Conservation (phyloP, 2,113 vertebrate genomes). For the Craseonycteris thonglongyai region DNA sequence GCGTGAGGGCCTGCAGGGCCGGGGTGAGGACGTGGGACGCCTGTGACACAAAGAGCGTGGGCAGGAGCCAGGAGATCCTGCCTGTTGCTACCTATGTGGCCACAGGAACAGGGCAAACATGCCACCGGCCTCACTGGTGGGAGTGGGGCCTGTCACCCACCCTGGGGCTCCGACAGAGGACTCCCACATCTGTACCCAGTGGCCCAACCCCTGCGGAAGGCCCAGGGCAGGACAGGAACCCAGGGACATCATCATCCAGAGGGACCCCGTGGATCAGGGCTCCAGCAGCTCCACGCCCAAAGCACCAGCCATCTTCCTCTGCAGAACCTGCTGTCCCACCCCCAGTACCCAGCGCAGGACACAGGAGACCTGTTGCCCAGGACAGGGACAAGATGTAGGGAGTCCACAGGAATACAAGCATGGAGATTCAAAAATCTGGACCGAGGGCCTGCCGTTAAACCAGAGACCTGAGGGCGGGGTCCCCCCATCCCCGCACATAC, state of each 20-base stretch:
- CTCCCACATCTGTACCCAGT: fast-evolving
- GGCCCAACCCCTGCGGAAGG: fast-evolving
- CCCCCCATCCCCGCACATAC: not conserved
- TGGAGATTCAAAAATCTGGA: not conserved
- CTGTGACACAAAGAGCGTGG: fast-evolving
- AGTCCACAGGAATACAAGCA: not conserved
- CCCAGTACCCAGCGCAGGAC: not conserved
- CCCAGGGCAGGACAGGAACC: not conserved
- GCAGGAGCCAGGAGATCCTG: fast-evolving
- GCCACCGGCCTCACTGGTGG: not conserved
- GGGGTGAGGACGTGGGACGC: fast-evolving
- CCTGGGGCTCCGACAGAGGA: not conserved
- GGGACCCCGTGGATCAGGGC: no score
- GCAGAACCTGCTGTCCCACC: not conserved
- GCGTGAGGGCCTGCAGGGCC: no score
- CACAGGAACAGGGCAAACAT: not conserved
- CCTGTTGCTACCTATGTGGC: fast-evolving
- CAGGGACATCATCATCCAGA: not conserved
- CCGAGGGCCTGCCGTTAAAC: fast-evolving
- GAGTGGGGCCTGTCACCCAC: not conserved
- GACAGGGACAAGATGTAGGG: not conserved
- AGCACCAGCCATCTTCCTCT: fast-evolving
- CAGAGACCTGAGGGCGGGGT: fast-evolving
- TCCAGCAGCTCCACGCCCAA: not conserved
- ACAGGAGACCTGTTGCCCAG: not conserved